Conservation (phyloP, 1,140 invertebrate genomes). For the Babylonia areolata region DNA sequence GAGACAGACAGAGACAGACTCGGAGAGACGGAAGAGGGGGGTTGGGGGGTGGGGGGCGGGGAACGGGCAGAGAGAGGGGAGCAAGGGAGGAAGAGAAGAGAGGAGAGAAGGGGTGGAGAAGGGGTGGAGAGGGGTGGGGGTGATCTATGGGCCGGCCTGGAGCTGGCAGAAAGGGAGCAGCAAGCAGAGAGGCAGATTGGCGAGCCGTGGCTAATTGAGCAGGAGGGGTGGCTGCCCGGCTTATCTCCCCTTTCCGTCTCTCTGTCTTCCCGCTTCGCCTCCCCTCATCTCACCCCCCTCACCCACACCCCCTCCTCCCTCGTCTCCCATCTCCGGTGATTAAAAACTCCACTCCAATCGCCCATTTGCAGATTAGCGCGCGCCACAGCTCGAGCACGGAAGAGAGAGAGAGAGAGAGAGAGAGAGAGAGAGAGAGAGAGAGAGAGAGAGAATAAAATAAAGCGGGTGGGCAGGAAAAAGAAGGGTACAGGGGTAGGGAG, state of each 20-base stretch:
- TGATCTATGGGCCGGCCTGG: background rate
- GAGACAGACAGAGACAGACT: background rate
- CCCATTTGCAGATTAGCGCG: constrained; percentile 31
- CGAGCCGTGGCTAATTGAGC: constrained; percentile 13
- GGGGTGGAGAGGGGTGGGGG: constrained; percentile 4
- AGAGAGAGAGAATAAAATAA: too few species aligned
- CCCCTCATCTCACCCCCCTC: background rate
- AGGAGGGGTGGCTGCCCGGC: background rate
- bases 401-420: too few species aligned
- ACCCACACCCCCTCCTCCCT: too few species aligned
- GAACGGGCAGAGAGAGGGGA: background rate
- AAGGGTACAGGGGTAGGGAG: background rate
- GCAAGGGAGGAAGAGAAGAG: background rate
- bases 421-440: too few species aligned
- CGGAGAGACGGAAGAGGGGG: background rate
- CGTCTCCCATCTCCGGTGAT: background rate
- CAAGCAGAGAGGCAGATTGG: background rate
- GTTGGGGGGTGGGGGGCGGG: background rate
- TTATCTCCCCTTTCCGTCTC: background rate
- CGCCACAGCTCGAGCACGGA: too few species aligned
- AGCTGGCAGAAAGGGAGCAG: background rate
- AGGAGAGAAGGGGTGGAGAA: background rate
- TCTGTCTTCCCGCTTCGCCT: background rate
- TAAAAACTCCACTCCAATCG: constrained; percentile 5
- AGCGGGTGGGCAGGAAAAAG: background rate